Base-by-base conservation (phyloP, 92 coral and sea anemone species). In the Porites cylindrica region DNA sequence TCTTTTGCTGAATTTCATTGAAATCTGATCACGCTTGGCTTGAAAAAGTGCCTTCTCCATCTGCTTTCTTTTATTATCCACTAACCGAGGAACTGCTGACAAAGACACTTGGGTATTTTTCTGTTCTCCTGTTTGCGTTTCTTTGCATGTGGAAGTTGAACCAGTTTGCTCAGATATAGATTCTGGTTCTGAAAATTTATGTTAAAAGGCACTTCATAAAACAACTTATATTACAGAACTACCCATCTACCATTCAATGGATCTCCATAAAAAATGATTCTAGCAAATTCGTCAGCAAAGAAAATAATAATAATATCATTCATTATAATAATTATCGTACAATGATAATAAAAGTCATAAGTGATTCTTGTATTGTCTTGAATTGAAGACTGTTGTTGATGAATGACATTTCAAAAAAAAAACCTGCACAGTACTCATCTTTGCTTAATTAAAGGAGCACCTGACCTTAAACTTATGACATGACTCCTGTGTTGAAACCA, bases 41-140 rank as follows among this genome's bases (percentile, higher is more conserved):
- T 84, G 81, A 16, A 76, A 84, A 60, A 84, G 81, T 74, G 88
- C 70, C 26, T 75, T 84, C 63, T 84, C 75, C 88, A 75, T 84
- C 61, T 84, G 88, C 50, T 73, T 84, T 72, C 81, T 62, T 84
- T 74, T 75, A 65, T 83, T 73, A 69, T 83, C 88, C 16, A 83
- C 80, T 56, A 83, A 82, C 65, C 86, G 73, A 69, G 86, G 75
- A 29, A 69, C 75, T 82, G 78, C 73, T 11, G 75, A 70, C 52
- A 70, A 51, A 70, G 75, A 70, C 75, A 70, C 50, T 24, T 70
- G 32, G 51, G 75, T 18, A 6, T 70, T 70, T 29, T 70, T 70
- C 52, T 24, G 32, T 29, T 17, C 24, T 14, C 52, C 52, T 70
- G 75, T 24, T 70, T 70, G 52, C 51, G 32, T 29, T 70, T 8